These are phyloP conservation scores for Ectropis grisescens DNA, from an alignment of 1,140 invertebrate genomes.

Conservation along the genomic window DNA sequence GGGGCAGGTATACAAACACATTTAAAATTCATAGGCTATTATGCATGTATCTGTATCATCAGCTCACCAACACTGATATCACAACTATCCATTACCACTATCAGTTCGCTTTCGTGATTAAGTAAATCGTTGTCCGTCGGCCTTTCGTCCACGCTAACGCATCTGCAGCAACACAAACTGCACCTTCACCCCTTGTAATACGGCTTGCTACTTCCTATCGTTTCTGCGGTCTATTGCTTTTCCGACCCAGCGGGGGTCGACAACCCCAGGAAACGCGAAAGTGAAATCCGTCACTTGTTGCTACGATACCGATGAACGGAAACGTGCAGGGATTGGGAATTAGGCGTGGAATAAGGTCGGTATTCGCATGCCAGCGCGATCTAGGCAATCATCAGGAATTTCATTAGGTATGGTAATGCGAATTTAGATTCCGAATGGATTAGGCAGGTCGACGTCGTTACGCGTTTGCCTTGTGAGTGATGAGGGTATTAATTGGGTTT, in stretches of 20 bases:
- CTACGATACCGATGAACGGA: constrained; percentile 21
- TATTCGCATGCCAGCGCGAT: constrained; percentile 9
- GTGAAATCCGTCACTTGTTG: constrained; percentile 36
- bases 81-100: constrained; percentile 8
- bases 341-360: constrained; percentile 8
- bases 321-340: constrained; percentile 16
- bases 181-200: constrained; percentile 4
- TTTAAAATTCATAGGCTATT: too few relatives aligned
- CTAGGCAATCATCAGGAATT: constrained; percentile 7
- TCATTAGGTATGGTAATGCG: constrained; percentile 10
- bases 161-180: too few relatives aligned
- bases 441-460: neutral
- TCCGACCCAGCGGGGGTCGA: constrained; percentile 12
- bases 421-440: constrained; percentile 5
- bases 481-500: too few relatives aligned
- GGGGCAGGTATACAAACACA: too few relatives aligned
- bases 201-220: neutral
- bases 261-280: constrained; percentile 24
- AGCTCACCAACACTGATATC: constrained; percentile 6
- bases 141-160: neutral
- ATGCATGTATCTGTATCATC: too few relatives aligned
- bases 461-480: too few relatives aligned
- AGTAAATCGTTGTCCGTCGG: constrained; percentile 9
- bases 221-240: constrained; percentile 11
- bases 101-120: constrained; percentile 12